Evolutionary conservation across 2,888 invertebrate genomes (phyloP).

Genomic region (Cosmopolites sordidus): DNA sequence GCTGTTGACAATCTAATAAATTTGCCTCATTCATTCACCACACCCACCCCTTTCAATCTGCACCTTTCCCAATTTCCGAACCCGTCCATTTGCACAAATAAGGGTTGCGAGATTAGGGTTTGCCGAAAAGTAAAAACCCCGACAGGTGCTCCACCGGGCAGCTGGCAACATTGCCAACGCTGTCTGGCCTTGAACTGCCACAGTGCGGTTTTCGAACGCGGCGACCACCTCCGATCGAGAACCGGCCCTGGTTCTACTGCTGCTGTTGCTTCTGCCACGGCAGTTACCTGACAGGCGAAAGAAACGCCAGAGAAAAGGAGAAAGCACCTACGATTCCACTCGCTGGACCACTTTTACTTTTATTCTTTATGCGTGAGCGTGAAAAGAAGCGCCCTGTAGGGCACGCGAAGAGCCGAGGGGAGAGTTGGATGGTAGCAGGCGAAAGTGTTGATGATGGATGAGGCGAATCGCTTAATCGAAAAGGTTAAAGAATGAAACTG

Average conservation of each 20-base stretch:
- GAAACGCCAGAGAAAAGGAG: conserved; percentile 21
- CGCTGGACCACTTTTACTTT: conserved; percentile 37
- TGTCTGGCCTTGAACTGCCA: conserved; percentile 30
- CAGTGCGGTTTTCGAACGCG: too few relatives aligned
- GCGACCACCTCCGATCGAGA: too few relatives aligned
- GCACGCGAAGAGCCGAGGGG: too few relatives aligned
- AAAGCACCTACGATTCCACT: conserved; percentile 28
- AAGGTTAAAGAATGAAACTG: not conserved
- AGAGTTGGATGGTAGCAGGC: not conserved
- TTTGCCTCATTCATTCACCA: not conserved
- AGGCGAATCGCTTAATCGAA: too few relatives aligned
- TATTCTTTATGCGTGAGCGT: conserved; percentile 15
- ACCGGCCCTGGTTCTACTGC: conserved; percentile 7
- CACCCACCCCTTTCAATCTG: not conserved
- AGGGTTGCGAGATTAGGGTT: conserved; percentile 8
- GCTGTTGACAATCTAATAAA: too few relatives aligned
- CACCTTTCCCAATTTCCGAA: not conserved
- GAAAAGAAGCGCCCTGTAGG: conserved; percentile 2
- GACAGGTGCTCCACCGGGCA: conserved; percentile 13
- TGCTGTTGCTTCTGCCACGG: not conserved
- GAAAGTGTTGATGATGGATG: conserved; percentile 10
- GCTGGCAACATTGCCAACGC: conserved; percentile 36
- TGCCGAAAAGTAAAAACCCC: conserved; percentile 4
- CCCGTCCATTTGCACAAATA: conserved; percentile 21
- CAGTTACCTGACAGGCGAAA: conserved; percentile 13